Evolutionary conservation across 2,888 invertebrate species (phyloP), one percentile per base, ranked within the genome.

Genomic region (Drosophila ustulata): DNA sequence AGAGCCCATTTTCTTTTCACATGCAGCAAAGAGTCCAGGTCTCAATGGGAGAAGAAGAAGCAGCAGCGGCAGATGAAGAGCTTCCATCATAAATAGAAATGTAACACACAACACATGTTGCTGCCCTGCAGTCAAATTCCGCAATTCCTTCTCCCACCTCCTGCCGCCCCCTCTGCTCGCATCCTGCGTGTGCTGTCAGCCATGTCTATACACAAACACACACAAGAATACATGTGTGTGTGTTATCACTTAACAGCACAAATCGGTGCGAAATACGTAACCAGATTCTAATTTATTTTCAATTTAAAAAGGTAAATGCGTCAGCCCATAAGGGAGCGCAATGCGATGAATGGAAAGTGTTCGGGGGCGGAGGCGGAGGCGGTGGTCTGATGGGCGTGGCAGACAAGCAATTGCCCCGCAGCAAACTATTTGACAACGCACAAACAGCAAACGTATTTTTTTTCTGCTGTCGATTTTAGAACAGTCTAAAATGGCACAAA

Each of bases 241-340:
- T 81, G 71, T 88, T 88, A 82, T 88, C 83, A 83, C 68, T 83
- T 78, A 83, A 86, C 71, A 86, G 69, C 84, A 83, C 73, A 88
- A 88, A 88, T 86, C 84, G 87, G 82, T 88, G 87, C 87, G 75
- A 87, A 85, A 84, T 84, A 87, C 82, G 78, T 61, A 80, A 73
- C 83, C 78, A 87, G 85, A 85, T 85, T 85, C 89, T 89, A 85
- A 85, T 85, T 85, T 85, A 87, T 85, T 85, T 85, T 80, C 85
- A 85, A 85, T 87, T 85, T 87, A 80, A 80, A 82, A 81, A 80
- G 88, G 85, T 89, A 89, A 87, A 89, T 87, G 87, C 79, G 75
- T 80, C 89, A 71, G 46, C 57, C 41, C 46, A 46, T 13, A 43
- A 43, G 70, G 49, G 37, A 45, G 59, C 46, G 11, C 28, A 30